Evolutionary conservation across 2,888 invertebrate species (phyloP), one percentile per base, ranked within the genome.

Genomic region (Thera britannica): DNA sequence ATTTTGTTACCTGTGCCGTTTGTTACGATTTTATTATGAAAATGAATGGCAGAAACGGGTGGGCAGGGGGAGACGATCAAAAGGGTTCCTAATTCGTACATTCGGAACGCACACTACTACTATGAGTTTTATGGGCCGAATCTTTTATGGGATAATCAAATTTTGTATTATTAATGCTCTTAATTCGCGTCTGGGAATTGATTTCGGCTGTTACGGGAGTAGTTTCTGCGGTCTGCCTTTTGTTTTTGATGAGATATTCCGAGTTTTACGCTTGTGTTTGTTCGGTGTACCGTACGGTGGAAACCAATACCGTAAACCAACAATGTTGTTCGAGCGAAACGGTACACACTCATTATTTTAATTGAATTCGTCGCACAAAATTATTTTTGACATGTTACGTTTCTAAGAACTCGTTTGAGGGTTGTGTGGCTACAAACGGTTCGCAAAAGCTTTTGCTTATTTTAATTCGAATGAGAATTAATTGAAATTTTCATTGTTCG

Each of bases 21-120:
- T 92, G 92, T 92, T 92, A 89, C 93, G 90, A 93, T 93, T 93
- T 93, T 93, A 93, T 93, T 93, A 93, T 93, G 93, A 93, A 92
- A 93, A 93, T 93, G 93, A 93, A 93, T 92, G 93, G 92, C 90
- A 89, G 87, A 80, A 79, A 77, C 79, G 73, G 79, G 81, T 78
- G 79, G 77, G 71, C 78, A 77, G 79, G 77, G 78, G 82, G 75
- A 74, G 77, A 75, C 87, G 90, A 90, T 91, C 90, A 90, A 92
- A 93, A 89, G 92, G 93, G 92, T 92, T 90, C 88, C 93, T 93
- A 93, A 93, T 93, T 92, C 91, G 92, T 88, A 91, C 88, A 86
- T 89, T 91, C 87, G 89, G 86, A 84, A 81, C 86, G 88, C 83
- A 84, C 90, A 92, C 91, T 92, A 91, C 70, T 86, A 92, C 91